Conservation (phyloP, 2,113 vertebrate genomes). For the Amphiprion ocellaris region DNA sequence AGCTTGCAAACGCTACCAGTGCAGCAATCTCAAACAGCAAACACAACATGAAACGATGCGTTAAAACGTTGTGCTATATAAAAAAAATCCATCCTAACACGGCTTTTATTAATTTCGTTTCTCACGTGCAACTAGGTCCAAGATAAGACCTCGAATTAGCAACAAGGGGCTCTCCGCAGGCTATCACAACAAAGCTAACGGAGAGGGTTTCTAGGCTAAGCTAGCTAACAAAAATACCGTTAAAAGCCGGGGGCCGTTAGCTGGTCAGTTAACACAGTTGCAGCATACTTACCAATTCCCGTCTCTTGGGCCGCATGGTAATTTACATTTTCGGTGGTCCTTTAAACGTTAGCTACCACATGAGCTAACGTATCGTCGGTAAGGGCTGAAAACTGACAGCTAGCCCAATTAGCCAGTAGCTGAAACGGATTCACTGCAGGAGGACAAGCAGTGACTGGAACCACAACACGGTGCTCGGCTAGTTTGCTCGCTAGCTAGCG, state of each 20-base stretch:
- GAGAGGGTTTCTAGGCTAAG: conserved; percentile 26
- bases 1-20: background rate
- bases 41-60: background rate
- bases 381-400: background rate
- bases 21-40: background rate
- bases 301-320: conserved; percentile 68
- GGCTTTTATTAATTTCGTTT: rapidly evolving
- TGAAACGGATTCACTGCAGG: conserved; percentile 19
- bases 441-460: background rate
- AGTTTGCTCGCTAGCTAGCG: conserved; percentile 48
- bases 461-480: conserved; percentile 13
- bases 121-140: background rate
- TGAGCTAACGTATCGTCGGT: background rate
- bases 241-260: conserved; percentile 19
- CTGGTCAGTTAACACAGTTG: background rate
- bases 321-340: conserved; percentile 71
- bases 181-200: conserved; percentile 72
- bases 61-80: background rate
- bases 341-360: conserved; percentile 9
- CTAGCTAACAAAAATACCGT: conserved; percentile 27
- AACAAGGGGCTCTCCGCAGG: conserved; percentile 27
- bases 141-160: background rate
- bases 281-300: conserved; percentile 72
- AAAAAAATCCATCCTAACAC: rapidly evolving
- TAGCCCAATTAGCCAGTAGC: conserved; percentile 43